Conservation (phyloP, 2,113 vertebrate species). For the Coptodon rendalli region DNA sequence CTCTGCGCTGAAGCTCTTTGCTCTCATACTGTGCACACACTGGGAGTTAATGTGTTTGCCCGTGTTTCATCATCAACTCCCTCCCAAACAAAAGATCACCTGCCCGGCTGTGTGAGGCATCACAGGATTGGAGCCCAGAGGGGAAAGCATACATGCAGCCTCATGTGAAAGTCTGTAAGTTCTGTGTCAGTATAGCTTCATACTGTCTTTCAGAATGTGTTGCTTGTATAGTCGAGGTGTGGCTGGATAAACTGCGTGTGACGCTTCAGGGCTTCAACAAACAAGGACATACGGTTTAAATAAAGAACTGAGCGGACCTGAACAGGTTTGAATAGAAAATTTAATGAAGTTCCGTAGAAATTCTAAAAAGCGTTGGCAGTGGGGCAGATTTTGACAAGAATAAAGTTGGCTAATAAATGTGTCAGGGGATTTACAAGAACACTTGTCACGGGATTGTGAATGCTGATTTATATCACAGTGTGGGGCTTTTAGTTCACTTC, state of each 20-base stretch:
- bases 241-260: background rate
- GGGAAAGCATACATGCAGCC: constrained; percentile 4
- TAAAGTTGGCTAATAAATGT: background rate
- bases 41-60: background rate
- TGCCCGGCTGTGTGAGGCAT: constrained; percentile 42
- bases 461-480: background rate
- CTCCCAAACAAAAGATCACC: constrained; percentile 58
- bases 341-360: background rate
- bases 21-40: background rate
- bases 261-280: background rate
- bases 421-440: background rate
- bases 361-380: background rate
- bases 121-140: constrained; percentile 20
- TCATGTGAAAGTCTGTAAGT: background rate
- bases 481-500: background rate
- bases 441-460: background rate
- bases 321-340: background rate
- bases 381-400: background rate
- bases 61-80: constrained; percentile 13
- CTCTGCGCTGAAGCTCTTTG: background rate
- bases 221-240: background rate
- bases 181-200: background rate
- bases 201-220: background rate
- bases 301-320: background rate
- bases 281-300: background rate